A percentile compares a stretch with the other conserved stretches of the same genome.
Evolutionary conservation across 2,888 invertebrate genomes (phyloP).

Genomic region (Caenorhabditis uteleia): DNA sequence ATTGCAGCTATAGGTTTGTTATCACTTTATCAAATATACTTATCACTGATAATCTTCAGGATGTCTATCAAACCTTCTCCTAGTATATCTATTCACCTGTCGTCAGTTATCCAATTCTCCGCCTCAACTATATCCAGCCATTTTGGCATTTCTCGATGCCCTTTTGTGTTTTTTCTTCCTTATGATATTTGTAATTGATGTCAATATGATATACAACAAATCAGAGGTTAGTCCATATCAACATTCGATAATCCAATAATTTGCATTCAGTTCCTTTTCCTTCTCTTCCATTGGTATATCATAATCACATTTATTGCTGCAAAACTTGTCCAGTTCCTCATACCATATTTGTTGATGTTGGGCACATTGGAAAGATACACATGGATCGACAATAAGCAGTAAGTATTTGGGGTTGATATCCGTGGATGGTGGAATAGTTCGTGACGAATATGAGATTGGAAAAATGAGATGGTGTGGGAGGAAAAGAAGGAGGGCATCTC

Average conservation of each 20-base stretch:
- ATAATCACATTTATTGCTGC: conserved; percentile 38
- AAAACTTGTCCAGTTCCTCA: conserved; percentile 56
- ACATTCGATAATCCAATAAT: neutral
- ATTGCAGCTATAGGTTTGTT: conserved; percentile 27
- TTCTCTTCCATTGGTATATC: conserved; percentile 57
- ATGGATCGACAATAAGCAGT: conserved; percentile 56
- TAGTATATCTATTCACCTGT: conserved; percentile 51
- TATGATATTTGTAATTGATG: conserved; percentile 59
- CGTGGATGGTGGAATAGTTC: too few relatives aligned
- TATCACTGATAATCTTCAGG: conserved; percentile 20
- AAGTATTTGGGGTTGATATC: conserved; percentile 4
- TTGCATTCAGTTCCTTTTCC: conserved; percentile 49
- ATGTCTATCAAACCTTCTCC: conserved; percentile 45
- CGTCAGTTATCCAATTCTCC: conserved; percentile 47
- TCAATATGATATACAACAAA: conserved; percentile 52
- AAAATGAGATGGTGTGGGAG: too few relatives aligned
- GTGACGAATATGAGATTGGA: too few relatives aligned
- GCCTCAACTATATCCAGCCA: conserved; percentile 57
- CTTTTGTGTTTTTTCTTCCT: conserved; percentile 55
- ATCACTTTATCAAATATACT: conserved; percentile 3
- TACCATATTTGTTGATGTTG: conserved; percentile 59
- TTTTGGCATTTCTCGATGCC: conserved; percentile 52
- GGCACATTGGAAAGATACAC: conserved; percentile 57
- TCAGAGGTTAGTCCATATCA: conserved; percentile 39
- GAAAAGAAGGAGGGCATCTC: too few relatives aligned